Evolutionary conservation across 2,888 invertebrate genomes (phyloP).

Genomic region (Andricus quercusramuli): DNA sequence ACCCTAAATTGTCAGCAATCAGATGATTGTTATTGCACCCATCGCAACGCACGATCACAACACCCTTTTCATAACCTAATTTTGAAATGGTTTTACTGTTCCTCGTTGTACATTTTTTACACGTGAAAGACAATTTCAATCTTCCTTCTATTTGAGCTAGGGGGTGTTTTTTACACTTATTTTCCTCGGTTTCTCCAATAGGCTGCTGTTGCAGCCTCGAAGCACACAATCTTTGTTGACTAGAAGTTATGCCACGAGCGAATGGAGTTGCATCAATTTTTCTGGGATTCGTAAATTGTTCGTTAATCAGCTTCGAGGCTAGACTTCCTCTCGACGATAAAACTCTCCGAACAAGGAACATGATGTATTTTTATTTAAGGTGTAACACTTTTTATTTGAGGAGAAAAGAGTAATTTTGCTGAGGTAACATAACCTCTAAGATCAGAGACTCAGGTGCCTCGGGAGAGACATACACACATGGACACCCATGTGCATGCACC

Average conservation of each 20-base stretch:
- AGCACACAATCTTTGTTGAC: conserved; percentile 19
- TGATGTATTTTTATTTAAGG: neutral
- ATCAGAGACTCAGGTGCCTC: too few relatives aligned
- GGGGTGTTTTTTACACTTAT: conserved; percentile 45
- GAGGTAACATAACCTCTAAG: neutral
- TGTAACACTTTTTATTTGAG: neutral
- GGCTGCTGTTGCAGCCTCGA: conserved; percentile 1
- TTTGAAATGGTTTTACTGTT: conserved; percentile 92
- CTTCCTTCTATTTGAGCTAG: conserved; percentile 80
- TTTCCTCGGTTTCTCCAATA: neutral
- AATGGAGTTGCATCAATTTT: conserved; percentile 5
- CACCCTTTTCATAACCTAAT: conserved; percentile 90
- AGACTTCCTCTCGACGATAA: neutral
- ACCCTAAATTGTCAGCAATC: conserved; percentile 97
- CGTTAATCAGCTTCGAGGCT: neutral
- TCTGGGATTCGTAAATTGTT: neutral
- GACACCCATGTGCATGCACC: too few relatives aligned
- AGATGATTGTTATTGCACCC: conserved; percentile 94
- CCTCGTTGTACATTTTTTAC: conserved; percentile 91
- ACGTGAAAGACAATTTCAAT: conserved; percentile 89
- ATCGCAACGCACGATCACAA: conserved; percentile 94
- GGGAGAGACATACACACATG: too few relatives aligned
- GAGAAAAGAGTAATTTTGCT: neutral
- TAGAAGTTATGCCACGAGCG: neutral
- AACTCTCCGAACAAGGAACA: conserved; percentile 20